Base-by-base conservation (phyloP, 2,888 invertebrate genomes). In the Teinopalpus imperialis region DNA sequence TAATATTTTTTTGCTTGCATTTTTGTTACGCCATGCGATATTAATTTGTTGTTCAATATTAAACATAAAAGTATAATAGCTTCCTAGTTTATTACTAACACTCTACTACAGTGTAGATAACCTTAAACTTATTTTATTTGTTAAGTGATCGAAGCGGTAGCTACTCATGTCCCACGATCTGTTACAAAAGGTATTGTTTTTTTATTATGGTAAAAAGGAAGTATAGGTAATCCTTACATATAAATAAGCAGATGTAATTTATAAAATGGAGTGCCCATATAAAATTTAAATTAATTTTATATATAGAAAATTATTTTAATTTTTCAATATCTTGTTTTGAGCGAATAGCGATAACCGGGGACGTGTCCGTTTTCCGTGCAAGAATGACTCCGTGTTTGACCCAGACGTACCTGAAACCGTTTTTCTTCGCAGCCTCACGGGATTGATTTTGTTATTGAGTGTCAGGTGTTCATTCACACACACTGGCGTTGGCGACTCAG, bases 361-460 rank as follows among this genome's bases (percentile, higher is more conserved):
- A 36, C 20, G 43, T 43, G 13, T 43, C 43, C 8, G 30, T 14
- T 16, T 40, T 24, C 1, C 40, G 40, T 13, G 24, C 40, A 9
- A 46, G 18, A 14, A 46, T 46, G 27, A 18, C 14, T 24, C 40
- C 46, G 13, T 46, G 40, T 21, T 41, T 46, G n/a, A 46, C 21
- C 40, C 40, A 41, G 6, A 27, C 10, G 24, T 40, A 46, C 29
- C 29, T 40, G 12, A 21, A 46, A 8, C 24, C 41, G 13, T 24
- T 9, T 2, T 34, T 18, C 14, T 37, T 47, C 7, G 36, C 41
- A 7, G 41, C 42, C 2, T 31, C 27, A 7, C 42, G 36, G 3
- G 34, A 12, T 13, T 42, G 24, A 3, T 32, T 20, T 43, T 48
- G 9, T 30, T 40, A n/a, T 34, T 40, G 0, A 40, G 21, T 9